A percentile compares a stretch with the other conserved stretches of the same genome.
Conservation (phyloP, 2,113 vertebrate genomes). For the Montifringilla adamsi region DNA sequence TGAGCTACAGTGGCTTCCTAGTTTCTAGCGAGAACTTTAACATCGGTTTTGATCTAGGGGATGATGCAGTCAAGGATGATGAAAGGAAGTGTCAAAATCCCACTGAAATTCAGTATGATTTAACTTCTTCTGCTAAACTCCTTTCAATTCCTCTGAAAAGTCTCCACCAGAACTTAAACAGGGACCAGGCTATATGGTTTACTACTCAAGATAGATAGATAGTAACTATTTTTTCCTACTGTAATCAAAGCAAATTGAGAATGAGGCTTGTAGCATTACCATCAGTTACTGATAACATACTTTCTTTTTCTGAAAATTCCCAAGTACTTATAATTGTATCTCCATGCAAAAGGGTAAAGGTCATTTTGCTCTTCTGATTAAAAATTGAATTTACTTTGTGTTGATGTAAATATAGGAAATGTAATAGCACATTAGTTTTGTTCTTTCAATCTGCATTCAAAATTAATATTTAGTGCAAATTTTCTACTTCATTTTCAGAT, state of each 20-base stretch:
- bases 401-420: conserved; percentile 33
- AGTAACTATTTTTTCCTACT: background rate
- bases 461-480: conserved; percentile 9
- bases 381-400: conserved; percentile 56
- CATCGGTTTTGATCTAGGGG: background rate
- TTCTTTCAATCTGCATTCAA: conserved; percentile 29
- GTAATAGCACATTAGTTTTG: conserved; percentile 6
- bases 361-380: conserved; percentile 43
- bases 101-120: background rate
- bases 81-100: background rate
- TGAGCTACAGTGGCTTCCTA: background rate
- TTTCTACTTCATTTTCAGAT: conserved; percentile 55
- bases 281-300: background rate
- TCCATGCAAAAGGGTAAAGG: background rate
- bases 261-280: background rate
- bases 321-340: background rate
- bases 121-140: background rate
- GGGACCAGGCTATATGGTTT: background rate
- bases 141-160: background rate
- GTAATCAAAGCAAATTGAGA: background rate
- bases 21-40: background rate
- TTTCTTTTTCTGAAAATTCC: conserved; percentile 12
- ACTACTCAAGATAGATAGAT: background rate
- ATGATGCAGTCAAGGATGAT: background rate
- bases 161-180: background rate